Evolutionary conservation across 2,888 invertebrate genomes (phyloP).

Genomic region (Archips xylosteana): DNA sequence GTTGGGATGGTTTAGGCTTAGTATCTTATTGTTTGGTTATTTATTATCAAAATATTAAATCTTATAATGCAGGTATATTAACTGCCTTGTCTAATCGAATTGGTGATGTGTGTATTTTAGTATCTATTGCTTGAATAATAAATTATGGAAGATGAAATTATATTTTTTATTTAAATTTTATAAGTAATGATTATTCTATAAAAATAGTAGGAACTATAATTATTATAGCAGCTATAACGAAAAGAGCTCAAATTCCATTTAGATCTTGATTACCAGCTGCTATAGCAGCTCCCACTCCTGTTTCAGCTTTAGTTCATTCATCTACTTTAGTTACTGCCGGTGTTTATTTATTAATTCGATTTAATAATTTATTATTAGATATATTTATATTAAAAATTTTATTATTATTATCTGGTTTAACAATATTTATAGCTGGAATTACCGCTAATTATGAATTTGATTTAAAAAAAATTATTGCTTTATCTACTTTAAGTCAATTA

Average conservation of each 20-base stretch:
- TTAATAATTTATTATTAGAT: constrained; percentile 81
- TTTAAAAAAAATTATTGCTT: constrained; percentile 92
- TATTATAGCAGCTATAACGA: constrained; percentile 87
- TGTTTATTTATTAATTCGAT: constrained; percentile 90
- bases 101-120: constrained; percentile 89
- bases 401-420: constrained; percentile 84
- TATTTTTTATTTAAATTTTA: constrained; percentile 83
- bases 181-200: constrained; percentile 73
- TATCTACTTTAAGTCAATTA: constrained; percentile 91
- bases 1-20: constrained; percentile 90
- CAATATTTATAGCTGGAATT: constrained; percentile 86
- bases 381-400: constrained; percentile 76
- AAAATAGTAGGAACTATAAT: constrained; percentile 73
- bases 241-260: constrained; percentile 94
- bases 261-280: constrained; percentile 91
- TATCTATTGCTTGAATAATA: constrained; percentile 85
- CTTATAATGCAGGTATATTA: constrained; percentile 89
- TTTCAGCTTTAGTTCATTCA: constrained; percentile 91
- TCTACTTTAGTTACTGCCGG: constrained; percentile 92
- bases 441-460: constrained; percentile 88
- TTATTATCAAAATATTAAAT: constrained; percentile 89
- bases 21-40: constrained; percentile 90
- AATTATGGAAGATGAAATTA: constrained; percentile 85
- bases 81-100: constrained; percentile 90
- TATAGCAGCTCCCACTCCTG: constrained; percentile 91